A percentile compares a stretch with the other conserved stretches of the same genome.
Conservation (phyloP, 2,888 invertebrate genomes). For the Trichogramma dendrolimi region DNA sequence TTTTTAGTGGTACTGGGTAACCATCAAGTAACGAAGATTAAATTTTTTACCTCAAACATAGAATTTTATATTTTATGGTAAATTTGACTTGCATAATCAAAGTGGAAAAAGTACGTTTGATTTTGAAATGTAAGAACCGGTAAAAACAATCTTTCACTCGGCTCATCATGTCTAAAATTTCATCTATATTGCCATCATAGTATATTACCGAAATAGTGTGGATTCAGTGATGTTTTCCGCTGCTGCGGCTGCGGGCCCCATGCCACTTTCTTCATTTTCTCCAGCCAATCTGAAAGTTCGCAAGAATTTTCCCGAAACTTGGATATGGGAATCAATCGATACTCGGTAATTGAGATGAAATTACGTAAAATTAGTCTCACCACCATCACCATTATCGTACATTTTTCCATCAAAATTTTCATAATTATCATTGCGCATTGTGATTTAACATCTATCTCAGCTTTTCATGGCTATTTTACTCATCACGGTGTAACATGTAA, state of each 20-base stretch:
- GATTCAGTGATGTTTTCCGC: slow-evolving; percentile 42
- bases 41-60: too few relatives aligned
- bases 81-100: too few relatives aligned
- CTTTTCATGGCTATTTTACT: too few relatives aligned
- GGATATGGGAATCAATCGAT: slow-evolving; percentile 63
- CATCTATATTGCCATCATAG: slow-evolving; percentile 39
- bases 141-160: too few relatives aligned
- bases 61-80: too few relatives aligned
- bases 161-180: too few relatives aligned
- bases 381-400: not conserved
- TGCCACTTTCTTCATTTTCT: slow-evolving; percentile 38
- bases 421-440: not conserved
- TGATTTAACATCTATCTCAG: slow-evolving; percentile 7
- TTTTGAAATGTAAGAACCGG: too few relatives aligned
- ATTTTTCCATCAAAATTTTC: too few relatives aligned
- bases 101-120: too few relatives aligned
- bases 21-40: too few relatives aligned
- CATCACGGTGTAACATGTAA: too few relatives aligned
- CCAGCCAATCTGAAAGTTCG: slow-evolving; percentile 54
- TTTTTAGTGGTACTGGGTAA: too few relatives aligned
- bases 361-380: slow-evolving; percentile 10
- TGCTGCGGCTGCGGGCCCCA: slow-evolving; percentile 38
- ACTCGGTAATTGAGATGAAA: slow-evolving; percentile 56
- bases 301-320: slow-evolving; percentile 69
- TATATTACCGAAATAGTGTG: slow-evolving; percentile 55